phyloP scores from a whole-genome alignment of 2,113 vertebrate genomes.

The Sakesphorus luctuosus region DNA sequence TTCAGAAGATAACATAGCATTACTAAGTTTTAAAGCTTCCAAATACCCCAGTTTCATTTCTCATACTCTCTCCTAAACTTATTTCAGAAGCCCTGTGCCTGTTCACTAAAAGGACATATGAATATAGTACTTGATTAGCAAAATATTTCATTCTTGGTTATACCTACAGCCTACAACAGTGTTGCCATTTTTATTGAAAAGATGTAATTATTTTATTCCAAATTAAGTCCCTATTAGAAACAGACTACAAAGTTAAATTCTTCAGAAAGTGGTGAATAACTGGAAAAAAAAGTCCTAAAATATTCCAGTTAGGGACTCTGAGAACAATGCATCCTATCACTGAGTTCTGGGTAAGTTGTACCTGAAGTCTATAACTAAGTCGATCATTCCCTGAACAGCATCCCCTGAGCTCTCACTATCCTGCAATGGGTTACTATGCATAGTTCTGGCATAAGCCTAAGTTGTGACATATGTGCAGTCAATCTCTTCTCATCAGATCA shows the following conservation, averaged over 20 bases:
- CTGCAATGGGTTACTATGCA: not conserved
- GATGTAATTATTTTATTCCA: not conserved
- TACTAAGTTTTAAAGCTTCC: not conserved
- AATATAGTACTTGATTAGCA: not conserved
- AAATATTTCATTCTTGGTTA: not conserved
- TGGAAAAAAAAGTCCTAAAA: not conserved
- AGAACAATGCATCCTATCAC: not conserved
- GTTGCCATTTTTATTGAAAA: not conserved
- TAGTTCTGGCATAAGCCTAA: not conserved
- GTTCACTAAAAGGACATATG: not conserved
- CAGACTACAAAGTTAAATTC: not conserved
- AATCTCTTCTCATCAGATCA: not conserved
- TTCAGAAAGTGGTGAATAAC: not conserved
- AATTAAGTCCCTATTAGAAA: not conserved
- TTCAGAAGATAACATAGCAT: not conserved
- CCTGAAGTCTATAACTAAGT: not conserved
- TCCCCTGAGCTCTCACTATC: not conserved
- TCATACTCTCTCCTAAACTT: not conserved
- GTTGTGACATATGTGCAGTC: not conserved
- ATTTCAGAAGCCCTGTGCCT: not conserved
- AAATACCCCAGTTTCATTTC: not conserved
- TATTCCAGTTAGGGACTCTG: not conserved
- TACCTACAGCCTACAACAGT: not conserved
- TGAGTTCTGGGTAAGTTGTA: not conserved
- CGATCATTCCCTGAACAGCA: not conserved